Base-by-base conservation (phyloP, 2,797 vertebrate species). In the Mallotus villosus region DNA sequence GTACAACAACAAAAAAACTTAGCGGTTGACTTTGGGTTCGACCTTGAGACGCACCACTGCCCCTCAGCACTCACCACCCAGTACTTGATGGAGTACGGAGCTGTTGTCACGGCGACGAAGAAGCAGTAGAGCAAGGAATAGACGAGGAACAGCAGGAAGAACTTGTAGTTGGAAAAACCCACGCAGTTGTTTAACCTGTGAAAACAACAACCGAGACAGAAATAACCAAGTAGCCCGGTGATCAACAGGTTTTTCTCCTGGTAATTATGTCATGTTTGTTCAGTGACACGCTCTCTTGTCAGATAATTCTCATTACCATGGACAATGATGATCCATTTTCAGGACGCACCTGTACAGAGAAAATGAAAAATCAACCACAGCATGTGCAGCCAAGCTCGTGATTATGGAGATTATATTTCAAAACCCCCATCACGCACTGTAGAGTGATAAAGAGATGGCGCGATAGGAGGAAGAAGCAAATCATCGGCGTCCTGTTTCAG, bases 131-230 rank as follows among this genome's bases (percentile, higher is more conserved):
- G 82, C 73, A 95, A 83, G 68, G 94, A 94, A 86, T 95, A 95
- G 71, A 93, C 81, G 82, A 95, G 90, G 89, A 95, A 95, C 72
- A 95, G 93, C 85, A 95, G 87, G 90, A 95, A 95, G 90, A 93
- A 95, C 85, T 95, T 95, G 91, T 95, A 95, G 89, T 95, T 95
- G 84, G 94, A 94, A 89, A 95, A 95, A 89, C 95, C 94, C 82
- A 95, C 94, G 85, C 95, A 95, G 88, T 95, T 95, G 91, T 95
- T 95, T 91, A 95, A 93, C 95, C 95, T 95, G 81, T 80, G 90
- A 25, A 61, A 25, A 61, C 41, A 37, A 51, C 62, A 63, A 24
- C 66, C 8, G 53, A 74, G 3, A 34, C 4, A n/a, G 24, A 62
- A 17, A 32, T 25, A 32, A 22, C 34, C 5, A 34, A 55, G 51